phyloP scores from a whole-genome alignment of 2,113 vertebrate genomes.

The Anarrhichthys ocellatus region DNA sequence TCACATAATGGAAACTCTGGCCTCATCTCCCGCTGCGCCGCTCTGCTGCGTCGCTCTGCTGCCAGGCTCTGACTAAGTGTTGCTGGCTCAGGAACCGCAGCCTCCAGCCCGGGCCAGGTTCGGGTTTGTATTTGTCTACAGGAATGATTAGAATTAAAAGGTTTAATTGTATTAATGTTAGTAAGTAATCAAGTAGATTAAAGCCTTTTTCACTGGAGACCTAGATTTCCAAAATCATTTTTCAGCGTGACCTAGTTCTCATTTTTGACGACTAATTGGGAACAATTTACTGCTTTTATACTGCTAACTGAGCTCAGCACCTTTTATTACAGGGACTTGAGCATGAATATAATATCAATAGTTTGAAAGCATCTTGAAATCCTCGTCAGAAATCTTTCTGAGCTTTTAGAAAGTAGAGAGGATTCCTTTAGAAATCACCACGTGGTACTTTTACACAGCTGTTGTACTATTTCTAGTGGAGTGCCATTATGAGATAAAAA shows the following conservation, averaged over 20 bases:
- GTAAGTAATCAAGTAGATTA: slow-evolving; percentile 37
- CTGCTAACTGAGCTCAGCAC: slow-evolving; percentile 18
- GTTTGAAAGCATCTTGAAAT: slow-evolving; percentile 7
- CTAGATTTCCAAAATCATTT: slow-evolving; percentile 66
- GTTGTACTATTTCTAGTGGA: neutral
- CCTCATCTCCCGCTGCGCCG: slow-evolving; percentile 69
- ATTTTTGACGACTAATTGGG: slow-evolving; percentile 51
- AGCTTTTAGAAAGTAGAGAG: neutral
- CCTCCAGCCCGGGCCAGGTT: slow-evolving; percentile 42
- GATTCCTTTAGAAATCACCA: neutral
- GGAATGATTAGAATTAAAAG: slow-evolving; percentile 52
- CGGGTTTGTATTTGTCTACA: slow-evolving; percentile 54
- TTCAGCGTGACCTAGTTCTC: slow-evolving; percentile 62
- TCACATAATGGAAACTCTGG: slow-evolving; percentile 79
- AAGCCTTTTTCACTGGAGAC: slow-evolving; percentile 44
- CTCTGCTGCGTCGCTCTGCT: slow-evolving; percentile 58
- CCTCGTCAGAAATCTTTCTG: neutral
- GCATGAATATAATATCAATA: slow-evolving; percentile 10
- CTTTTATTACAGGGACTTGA: slow-evolving; percentile 19
- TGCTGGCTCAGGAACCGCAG: slow-evolving; percentile 66
- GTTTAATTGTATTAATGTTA: slow-evolving; percentile 27
- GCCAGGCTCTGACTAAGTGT: slow-evolving; percentile 81
- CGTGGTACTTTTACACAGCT: neutral
- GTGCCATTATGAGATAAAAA: neutral
- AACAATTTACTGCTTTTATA: slow-evolving; percentile 50